A percentile compares a stretch with the other conserved stretches of the same genome.
Conservation (phyloP, 2,888 invertebrate genomes). For the Apeira syringaria region DNA sequence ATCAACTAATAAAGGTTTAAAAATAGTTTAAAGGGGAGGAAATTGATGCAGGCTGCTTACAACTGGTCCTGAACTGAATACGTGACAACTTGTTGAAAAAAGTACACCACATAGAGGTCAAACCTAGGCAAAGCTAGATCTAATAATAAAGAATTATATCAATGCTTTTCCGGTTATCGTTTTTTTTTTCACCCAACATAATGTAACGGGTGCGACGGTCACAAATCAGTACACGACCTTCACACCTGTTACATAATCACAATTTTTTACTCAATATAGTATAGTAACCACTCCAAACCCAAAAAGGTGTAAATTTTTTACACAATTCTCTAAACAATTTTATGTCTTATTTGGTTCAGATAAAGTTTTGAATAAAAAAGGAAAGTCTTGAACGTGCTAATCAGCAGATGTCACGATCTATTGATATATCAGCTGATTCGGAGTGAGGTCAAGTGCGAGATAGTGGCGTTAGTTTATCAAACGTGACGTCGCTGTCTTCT, state of each 20-base stretch:
- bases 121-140: no score
- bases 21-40: no score
- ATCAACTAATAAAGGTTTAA: no score
- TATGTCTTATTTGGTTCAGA: not conserved
- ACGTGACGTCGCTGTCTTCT: not conserved
- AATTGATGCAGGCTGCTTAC: no score
- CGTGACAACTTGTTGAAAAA: no score
- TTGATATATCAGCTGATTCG: constrained; percentile 32
- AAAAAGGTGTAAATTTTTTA: not conserved
- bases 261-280: not conserved
- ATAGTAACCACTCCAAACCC: not conserved
- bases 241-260: not conserved
- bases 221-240: no score
- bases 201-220: no score
- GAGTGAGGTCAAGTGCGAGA: constrained; percentile 45
- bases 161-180: no score
- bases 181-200: no score
- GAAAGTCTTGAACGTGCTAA: constrained; percentile 11
- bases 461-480: not conserved
- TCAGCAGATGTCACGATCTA: constrained; percentile 27
- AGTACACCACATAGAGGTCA: no score
- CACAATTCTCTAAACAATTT: not conserved
- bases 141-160: no score
- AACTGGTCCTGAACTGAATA: no score
- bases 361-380: constrained; percentile 2